These are phyloP conservation scores for Cydia fagiglandana DNA, from an alignment of 1,140 invertebrate species.

Conservation along the genomic window DNA sequence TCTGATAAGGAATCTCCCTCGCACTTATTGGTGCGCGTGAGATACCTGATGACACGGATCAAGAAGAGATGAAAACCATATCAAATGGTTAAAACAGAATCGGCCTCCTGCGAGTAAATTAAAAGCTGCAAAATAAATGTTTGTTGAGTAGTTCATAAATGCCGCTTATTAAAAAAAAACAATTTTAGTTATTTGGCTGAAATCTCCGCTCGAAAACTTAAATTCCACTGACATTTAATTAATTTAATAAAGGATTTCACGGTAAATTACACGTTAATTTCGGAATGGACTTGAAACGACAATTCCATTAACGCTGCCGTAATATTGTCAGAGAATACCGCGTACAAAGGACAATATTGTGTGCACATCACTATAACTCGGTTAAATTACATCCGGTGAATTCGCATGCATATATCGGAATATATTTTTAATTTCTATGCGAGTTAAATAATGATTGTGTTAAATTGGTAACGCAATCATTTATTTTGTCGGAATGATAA, in stretches of 20 bases:
- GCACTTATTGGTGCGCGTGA: too few species aligned
- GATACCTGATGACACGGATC: too few species aligned
- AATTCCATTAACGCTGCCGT: slow-evolving; percentile 34
- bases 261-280: slow-evolving; percentile 34
- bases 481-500: slow-evolving; percentile 17
- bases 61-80: too few species aligned
- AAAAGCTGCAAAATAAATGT: neutral
- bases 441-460: slow-evolving; percentile 19
- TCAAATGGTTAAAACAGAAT: too few species aligned
- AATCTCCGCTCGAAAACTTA: neutral
- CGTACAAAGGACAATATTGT: slow-evolving; percentile 25
- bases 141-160: neutral
- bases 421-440: slow-evolving; percentile 21
- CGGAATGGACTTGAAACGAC: slow-evolving; percentile 33
- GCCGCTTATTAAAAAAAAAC: neutral
- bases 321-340: slow-evolving; percentile 26
- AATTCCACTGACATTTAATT: slow-evolving; percentile 24
- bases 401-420: slow-evolving; percentile 15
- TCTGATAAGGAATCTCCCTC: too few species aligned
- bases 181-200: neutral
- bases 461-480: slow-evolving; percentile 4
- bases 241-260: slow-evolving; percentile 31
- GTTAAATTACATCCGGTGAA: slow-evolving; percentile 26
- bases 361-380: slow-evolving; percentile 17
- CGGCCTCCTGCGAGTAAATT: neutral